phyloP scores from a whole-genome alignment of 2,113 vertebrate species.

The Excalfactoria chinensis region DNA sequence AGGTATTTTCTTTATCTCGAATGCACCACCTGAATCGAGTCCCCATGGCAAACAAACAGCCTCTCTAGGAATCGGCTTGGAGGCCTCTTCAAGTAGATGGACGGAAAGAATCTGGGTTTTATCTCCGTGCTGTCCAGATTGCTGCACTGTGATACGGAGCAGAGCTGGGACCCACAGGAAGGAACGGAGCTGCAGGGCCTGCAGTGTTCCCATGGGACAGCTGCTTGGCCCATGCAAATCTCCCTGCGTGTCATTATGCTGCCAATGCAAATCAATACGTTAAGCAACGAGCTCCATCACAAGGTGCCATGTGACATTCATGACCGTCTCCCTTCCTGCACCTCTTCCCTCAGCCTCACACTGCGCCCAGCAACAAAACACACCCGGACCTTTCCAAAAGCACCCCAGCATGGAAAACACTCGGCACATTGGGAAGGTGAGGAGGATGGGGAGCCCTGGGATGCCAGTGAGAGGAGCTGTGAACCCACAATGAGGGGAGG shows the following conservation, averaged over 20 bases:
- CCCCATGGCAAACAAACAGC: slow-evolving; percentile 60
- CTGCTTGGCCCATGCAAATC: slow-evolving; percentile 53
- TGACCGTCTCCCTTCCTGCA: neutral
- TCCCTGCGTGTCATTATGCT: neutral
- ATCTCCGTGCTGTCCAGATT: slow-evolving; percentile 51
- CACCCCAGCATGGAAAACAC: neutral
- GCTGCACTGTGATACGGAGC: neutral
- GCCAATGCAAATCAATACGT: slow-evolving; percentile 56
- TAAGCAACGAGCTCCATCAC: neutral
- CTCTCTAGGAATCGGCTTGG: slow-evolving; percentile 38
- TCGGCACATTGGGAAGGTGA: neutral
- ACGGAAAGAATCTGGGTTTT: slow-evolving; percentile 56
- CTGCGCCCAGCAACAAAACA: neutral
- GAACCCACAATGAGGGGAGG: neutral
- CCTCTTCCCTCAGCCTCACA: neutral
- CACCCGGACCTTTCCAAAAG: neutral
- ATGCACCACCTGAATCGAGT: slow-evolving; percentile 38
- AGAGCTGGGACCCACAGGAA: neutral
- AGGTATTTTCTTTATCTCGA: slow-evolving; percentile 74
- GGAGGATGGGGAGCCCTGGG: neutral
- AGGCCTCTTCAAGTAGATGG: slow-evolving; percentile 63
- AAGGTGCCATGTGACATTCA: neutral
- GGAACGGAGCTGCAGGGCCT: neutral
- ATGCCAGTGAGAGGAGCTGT: neutral
- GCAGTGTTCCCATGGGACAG: slow-evolving; percentile 60